Evolutionary conservation across 1,140 invertebrate genomes (phyloP).

Genomic region (Calliphora vicina): DNA sequence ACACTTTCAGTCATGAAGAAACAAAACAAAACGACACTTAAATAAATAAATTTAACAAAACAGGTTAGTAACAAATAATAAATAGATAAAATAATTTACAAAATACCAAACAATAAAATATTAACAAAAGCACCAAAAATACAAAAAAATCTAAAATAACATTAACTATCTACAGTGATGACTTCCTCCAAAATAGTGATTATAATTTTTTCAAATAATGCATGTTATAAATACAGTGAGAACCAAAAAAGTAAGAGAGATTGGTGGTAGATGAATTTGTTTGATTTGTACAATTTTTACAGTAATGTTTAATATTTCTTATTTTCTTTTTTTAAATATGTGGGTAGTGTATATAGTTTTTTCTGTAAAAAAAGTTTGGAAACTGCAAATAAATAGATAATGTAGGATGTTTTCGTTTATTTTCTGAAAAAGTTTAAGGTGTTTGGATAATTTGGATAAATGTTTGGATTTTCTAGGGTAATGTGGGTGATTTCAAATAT

Average conservation of each 20-base stretch:
- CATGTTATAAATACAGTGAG: slow-evolving; percentile 11
- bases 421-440: not conserved
- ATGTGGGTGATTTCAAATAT: not conserved
- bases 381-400: not conserved
- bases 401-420: not conserved
- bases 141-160: not conserved
- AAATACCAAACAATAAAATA: not conserved
- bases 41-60: not conserved
- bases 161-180: not conserved
- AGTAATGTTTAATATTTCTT: too few relatives aligned
- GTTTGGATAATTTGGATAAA: not conserved
- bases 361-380: not conserved
- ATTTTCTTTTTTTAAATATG: not conserved
- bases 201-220: not conserved
- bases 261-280: not conserved
- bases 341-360: not conserved
- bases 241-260: slow-evolving; percentile 20
- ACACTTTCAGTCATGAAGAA: not conserved
- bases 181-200: slow-evolving; percentile 3
- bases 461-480: not conserved
- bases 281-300: not conserved
- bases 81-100: not conserved
- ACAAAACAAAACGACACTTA: slow-evolving; percentile 30
- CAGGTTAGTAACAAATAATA: not conserved
- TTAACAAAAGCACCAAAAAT: not conserved